phyloP scores from a whole-genome alignment of 1,140 invertebrate species.

The Chrysomallon squamiferum region DNA sequence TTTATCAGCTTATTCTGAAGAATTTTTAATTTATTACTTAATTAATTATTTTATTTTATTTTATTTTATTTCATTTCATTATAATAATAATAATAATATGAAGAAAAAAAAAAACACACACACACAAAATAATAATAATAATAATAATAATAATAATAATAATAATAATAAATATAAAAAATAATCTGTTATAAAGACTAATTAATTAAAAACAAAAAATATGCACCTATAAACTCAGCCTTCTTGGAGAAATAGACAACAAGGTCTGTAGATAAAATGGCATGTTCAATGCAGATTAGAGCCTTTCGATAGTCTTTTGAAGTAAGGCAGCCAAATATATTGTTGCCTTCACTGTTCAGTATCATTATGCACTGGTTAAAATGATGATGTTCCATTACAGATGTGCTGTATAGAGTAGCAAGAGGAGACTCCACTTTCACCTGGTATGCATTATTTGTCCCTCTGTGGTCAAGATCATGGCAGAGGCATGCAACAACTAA shows the following conservation, averaged over 20 bases:
- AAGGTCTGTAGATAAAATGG: constrained; percentile 11
- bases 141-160: too few species aligned
- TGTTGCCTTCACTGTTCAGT: constrained; percentile 80
- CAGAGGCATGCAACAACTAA: constrained; percentile 48
- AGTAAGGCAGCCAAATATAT: constrained; percentile 1
- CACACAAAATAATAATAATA: too few species aligned
- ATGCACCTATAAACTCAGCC: constrained; percentile 82
- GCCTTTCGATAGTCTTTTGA: not conserved
- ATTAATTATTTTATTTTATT: too few species aligned
- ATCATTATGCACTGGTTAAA: constrained; percentile 99
- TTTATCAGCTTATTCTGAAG: too few species aligned
- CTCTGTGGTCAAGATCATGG: constrained; percentile 56
- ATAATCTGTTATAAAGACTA: too few species aligned
- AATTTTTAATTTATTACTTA: too few species aligned
- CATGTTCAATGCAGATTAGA: constrained; percentile 2
- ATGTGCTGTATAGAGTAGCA: constrained; percentile 81
- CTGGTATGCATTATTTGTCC: constrained; percentile 50
- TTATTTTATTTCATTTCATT: too few species aligned
- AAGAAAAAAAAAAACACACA: too few species aligned
- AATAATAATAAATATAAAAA: too few species aligned
- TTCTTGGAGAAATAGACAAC: constrained; percentile 73
- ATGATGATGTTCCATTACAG: constrained; percentile 97
- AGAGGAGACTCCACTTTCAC: constrained; percentile 60
- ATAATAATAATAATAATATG: too few species aligned
- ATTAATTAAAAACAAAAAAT: too few species aligned